Evolutionary conservation across 2,113 vertebrate genomes (phyloP).

Genomic region (Atrichornis clamosus): DNA sequence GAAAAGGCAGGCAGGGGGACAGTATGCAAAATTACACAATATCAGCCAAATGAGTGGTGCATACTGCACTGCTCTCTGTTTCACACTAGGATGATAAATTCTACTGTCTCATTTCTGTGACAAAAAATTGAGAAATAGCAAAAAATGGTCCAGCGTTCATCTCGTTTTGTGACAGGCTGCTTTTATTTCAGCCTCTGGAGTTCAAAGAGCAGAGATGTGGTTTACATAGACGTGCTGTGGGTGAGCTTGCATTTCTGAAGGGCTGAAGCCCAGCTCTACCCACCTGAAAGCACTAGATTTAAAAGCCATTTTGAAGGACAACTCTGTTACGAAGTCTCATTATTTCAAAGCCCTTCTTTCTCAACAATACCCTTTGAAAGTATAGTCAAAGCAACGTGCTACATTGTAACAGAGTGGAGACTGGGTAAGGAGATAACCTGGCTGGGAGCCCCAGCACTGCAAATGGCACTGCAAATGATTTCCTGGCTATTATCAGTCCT

Average conservation of each 20-base stretch:
- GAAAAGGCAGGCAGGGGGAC: background rate
- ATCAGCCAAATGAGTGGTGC: accelerated
- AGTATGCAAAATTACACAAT: background rate
- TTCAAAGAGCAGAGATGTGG: background rate
- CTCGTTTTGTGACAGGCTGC: background rate
- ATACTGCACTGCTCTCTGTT: background rate
- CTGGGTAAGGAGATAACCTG: background rate
- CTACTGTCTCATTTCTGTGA: background rate
- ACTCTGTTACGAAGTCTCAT: background rate
- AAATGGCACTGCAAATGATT: background rate
- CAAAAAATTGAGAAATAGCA: background rate
- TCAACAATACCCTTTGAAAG: background rate
- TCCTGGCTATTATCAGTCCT: background rate
- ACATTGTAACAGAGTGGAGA: accelerated
- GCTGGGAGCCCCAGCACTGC: no score
- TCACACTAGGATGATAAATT: background rate
- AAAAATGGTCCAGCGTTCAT: background rate
- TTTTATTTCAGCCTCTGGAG: background rate
- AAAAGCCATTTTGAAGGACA: background rate
- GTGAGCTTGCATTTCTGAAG: background rate
- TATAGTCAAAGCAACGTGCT: background rate
- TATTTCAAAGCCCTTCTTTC: background rate
- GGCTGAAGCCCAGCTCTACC: background rate
- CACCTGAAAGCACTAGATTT: background rate
- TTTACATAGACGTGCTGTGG: background rate